A percentile compares a stretch with the other conserved stretches of the same genome.
phyloP scores from a whole-genome alignment of 2,797 vertebrate genomes.

The Anas bahamensis region DNA sequence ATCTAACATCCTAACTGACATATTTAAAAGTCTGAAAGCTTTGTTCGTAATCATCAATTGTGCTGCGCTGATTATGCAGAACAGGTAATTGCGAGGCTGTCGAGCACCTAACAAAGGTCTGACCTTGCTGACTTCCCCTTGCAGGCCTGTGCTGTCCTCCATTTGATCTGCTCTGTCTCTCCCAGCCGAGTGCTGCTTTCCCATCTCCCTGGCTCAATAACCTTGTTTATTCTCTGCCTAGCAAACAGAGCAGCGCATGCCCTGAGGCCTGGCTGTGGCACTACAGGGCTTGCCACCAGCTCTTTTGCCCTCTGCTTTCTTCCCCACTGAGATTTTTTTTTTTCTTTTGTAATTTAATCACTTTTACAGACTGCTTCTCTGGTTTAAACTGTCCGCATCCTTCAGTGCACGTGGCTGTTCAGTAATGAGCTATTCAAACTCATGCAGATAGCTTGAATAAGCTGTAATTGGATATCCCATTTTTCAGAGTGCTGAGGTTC shows the following conservation, averaged over 20 bases:
- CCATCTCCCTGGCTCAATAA: neutral
- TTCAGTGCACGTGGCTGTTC: neutral
- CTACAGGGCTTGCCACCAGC: neutral
- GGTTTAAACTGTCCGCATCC: neutral
- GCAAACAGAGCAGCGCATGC: accelerated
- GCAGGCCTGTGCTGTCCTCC: neutral
- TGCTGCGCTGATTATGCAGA: neutral
- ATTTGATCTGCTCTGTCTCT: neutral
- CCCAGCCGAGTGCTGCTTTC: neutral
- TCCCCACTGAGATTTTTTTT: neutral
- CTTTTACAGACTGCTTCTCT: neutral
- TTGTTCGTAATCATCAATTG: neutral
- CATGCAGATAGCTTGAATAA: neutral
- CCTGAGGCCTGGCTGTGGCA: neutral
- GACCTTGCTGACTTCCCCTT: neutral
- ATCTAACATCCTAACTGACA: neutral
- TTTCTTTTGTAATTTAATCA: neutral
- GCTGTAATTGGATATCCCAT: neutral
- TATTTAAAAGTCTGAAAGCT: neutral
- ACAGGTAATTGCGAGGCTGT: neutral
- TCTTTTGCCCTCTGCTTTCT: neutral
- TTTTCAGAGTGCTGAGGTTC: no score
- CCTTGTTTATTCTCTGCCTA: neutral
- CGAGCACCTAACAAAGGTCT: neutral
- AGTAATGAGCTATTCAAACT: neutral